Conservation (phyloP, 1,140 invertebrate genomes). For the Steinernema khuongi region DNA sequence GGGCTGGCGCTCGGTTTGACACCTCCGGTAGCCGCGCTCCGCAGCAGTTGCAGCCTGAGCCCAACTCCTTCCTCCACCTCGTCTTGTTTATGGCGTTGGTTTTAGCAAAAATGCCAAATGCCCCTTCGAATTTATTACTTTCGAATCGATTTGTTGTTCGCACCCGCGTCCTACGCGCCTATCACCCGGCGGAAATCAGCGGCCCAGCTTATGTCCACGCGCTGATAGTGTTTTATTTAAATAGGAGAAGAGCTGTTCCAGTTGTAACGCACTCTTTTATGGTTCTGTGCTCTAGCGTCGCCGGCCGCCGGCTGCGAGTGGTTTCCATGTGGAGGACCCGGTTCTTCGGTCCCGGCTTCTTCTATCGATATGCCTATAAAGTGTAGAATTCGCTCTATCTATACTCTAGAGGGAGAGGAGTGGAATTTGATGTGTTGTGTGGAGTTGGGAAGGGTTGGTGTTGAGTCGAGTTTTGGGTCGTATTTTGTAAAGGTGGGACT, state of each 20-base stretch:
- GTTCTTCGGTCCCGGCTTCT: too few species aligned
- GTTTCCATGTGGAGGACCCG: too few species aligned
- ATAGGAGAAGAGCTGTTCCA: background rate
- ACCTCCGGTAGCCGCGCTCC: background rate
- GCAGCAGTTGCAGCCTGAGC: conserved; percentile 1
- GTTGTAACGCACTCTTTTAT: conserved; percentile 1
- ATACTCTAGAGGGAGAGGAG: too few species aligned
- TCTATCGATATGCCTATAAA: too few species aligned
- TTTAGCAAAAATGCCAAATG: conserved; percentile 17
- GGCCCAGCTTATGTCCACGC: background rate
- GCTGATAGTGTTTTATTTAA: conserved; percentile 15
- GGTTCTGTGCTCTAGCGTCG: background rate
- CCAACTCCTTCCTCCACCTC: background rate
- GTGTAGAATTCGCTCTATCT: too few species aligned
- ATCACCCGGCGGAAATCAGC: conserved; percentile 1
- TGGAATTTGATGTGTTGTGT: too few species aligned
- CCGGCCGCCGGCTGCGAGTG: background rate
- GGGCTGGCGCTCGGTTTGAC: background rate
- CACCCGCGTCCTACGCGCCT: background rate
- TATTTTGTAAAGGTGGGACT: too few species aligned
- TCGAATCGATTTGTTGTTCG: conserved; percentile 15
- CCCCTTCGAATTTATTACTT: conserved; percentile 15
- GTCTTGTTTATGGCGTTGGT: conserved; percentile 12
- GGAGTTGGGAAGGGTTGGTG: too few species aligned
- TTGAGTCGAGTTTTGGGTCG: too few species aligned